Percentiles rank a stretch among this genome's conserved stretches.
Evolutionary conservation across 2,113 vertebrate species (phyloP).

Genomic region (Dryoscopus gambensis): DNA sequence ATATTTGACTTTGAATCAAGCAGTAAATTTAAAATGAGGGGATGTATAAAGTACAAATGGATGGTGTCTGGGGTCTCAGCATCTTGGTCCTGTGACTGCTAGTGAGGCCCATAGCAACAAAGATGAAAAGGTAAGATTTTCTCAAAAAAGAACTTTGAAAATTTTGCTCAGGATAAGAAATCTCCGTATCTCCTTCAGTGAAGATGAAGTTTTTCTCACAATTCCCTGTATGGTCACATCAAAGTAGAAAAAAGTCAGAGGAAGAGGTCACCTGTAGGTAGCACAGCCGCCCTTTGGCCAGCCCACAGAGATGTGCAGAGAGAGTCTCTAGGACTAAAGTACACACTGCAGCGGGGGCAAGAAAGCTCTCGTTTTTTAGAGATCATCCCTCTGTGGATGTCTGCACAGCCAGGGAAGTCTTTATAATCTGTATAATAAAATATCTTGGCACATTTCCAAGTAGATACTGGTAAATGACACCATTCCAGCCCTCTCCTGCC

Average conservation of each 20-base stretch:
- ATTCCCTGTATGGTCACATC: neutral
- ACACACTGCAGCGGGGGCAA: fast-evolving
- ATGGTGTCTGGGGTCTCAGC: neutral
- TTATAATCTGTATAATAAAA: neutral
- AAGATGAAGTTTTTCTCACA: neutral
- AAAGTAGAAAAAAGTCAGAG: neutral
- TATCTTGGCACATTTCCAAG: neutral
- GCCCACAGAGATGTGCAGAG: neutral
- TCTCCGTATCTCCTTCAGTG: neutral
- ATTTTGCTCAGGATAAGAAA: neutral
- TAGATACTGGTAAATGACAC: neutral
- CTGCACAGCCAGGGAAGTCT: neutral
- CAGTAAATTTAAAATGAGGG: neutral
- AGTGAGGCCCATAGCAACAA: neutral
- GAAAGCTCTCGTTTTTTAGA: neutral
- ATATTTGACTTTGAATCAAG: neutral
- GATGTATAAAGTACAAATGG: neutral
- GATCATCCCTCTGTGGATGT: neutral
- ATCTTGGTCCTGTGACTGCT: neutral
- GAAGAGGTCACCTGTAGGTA: neutral
- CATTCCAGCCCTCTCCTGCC: neutral
- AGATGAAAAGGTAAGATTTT: neutral
- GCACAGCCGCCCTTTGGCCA: neutral
- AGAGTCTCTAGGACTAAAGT: neutral
- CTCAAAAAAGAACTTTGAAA: neutral